phyloP scores from a whole-genome alignment of 2,888 invertebrate species.

The Latrodectus elegans region DNA sequence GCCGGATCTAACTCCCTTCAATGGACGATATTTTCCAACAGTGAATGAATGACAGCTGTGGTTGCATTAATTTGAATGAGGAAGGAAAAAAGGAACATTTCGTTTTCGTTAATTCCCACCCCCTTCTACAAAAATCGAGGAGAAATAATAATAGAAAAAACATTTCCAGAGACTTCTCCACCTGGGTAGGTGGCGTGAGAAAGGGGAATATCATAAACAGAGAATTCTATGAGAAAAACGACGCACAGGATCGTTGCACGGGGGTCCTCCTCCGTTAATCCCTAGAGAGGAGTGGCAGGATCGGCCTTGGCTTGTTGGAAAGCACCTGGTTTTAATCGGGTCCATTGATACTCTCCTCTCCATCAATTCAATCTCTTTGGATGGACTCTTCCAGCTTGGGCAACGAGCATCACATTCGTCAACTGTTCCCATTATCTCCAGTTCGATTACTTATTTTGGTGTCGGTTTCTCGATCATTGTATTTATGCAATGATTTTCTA shows the following conservation, averaged over 20 bases:
- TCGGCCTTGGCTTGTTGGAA: conserved; percentile 52
- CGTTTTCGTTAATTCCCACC: background rate
- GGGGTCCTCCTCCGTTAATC: conserved; percentile 43
- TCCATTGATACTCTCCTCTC: conserved; percentile 42
- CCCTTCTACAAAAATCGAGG: background rate
- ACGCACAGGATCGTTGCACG: conserved; percentile 20
- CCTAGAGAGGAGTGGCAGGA: conserved; percentile 25
- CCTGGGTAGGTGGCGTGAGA: conserved; percentile 64
- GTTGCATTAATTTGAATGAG: too few relatives aligned
- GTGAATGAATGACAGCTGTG: too few relatives aligned
- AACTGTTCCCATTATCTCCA: too few relatives aligned
- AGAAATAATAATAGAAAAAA: too few relatives aligned
- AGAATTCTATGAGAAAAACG: conserved; percentile 47
- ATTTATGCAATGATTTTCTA: too few relatives aligned
- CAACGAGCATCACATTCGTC: background rate
- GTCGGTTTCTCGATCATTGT: too few relatives aligned
- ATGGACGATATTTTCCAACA: too few relatives aligned
- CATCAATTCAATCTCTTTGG: conserved; percentile 19
- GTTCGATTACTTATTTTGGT: too few relatives aligned
- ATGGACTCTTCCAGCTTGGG: conserved; percentile 19
- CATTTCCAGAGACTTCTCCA: conserved; percentile 13
- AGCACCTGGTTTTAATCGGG: conserved; percentile 66
- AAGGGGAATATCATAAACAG: conserved; percentile 35
- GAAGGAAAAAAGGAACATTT: too few relatives aligned
- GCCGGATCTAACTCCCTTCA: too few relatives aligned